phyloP scores from a whole-genome alignment of 2,888 invertebrate genomes.

The Apodemia mormo region DNA sequence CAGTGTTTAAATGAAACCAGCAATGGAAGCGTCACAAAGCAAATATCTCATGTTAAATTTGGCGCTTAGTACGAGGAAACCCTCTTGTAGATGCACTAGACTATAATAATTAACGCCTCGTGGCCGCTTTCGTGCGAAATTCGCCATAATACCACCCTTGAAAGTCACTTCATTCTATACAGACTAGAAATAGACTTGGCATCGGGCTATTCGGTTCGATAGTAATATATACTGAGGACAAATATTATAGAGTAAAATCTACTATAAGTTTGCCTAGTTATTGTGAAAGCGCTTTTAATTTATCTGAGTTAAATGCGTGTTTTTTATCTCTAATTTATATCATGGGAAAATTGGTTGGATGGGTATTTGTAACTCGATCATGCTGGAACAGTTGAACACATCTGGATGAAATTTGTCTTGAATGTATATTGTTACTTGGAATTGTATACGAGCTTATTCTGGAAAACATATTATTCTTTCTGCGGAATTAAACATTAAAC shows the following conservation, averaged over 20 bases:
- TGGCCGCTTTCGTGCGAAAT: slow-evolving; percentile 46
- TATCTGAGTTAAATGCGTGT: no score
- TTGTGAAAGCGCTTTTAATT: no score
- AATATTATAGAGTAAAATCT: not conserved
- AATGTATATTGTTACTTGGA: no score
- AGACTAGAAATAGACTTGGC: slow-evolving; percentile 6
- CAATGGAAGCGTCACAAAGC: slow-evolving; percentile 12
- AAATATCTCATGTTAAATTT: slow-evolving; percentile 31
- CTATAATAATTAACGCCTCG: slow-evolving; percentile 70
- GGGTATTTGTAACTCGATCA: no score
- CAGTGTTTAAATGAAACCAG: not conserved
- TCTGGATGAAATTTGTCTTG: no score
- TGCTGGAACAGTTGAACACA: no score
- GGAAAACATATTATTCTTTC: no score
- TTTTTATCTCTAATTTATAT: no score
- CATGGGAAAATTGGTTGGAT: no score
- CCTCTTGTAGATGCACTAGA: slow-evolving; percentile 65
- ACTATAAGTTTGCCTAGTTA: no score
- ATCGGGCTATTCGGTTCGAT: not conserved
- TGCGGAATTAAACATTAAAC: no score
- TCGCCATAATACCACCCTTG: slow-evolving; percentile 8
- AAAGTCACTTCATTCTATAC: slow-evolving; percentile 14
- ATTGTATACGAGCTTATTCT: no score
- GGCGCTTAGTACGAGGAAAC: slow-evolving; percentile 30
- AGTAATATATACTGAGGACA: not conserved